These are phyloP conservation scores for Aphidius colemani DNA, from an alignment of 2,888 invertebrate genomes.

Conservation along the genomic window DNA sequence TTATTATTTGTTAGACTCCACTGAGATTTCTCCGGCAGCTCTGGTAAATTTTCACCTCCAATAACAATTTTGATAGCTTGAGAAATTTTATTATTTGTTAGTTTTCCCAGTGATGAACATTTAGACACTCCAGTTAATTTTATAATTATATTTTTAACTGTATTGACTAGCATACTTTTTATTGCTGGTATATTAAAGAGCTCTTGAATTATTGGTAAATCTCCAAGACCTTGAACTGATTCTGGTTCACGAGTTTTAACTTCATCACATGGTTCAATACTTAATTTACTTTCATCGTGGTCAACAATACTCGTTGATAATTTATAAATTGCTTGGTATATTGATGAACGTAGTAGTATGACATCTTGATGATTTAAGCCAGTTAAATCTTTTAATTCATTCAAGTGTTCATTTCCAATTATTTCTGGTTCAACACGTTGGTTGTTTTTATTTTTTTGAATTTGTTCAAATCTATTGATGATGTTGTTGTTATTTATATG, in stretches of 20 bases:
- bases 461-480: not conserved
- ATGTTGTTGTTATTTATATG: not conserved
- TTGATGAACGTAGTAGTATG: not conserved
- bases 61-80: constrained; percentile 3
- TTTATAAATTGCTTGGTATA: constrained; percentile 6
- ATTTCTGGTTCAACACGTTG: not conserved
- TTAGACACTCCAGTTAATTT: constrained; percentile 19
- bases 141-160: constrained; percentile 36
- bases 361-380: not conserved
- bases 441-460: too few relatives aligned
- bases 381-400: not conserved
- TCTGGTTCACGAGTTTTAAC: not conserved
- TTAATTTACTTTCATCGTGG: not conserved
- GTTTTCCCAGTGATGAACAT: constrained; percentile 21
- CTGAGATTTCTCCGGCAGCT: constrained; percentile 3
- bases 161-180: constrained; percentile 38
- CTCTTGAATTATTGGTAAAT: constrained; percentile 38
- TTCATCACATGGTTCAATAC: not conserved
- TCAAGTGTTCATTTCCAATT: not conserved
- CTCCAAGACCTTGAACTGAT: constrained; percentile 21
- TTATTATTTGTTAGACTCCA: constrained; percentile 18
- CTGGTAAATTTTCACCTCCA: constrained; percentile 24
- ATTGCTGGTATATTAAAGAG: constrained; percentile 42
- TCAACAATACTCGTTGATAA: not conserved
- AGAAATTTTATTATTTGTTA: constrained; percentile 30